Base-by-base conservation (phyloP, 2,888 invertebrate species). In the Dryomyza anilis region DNA sequence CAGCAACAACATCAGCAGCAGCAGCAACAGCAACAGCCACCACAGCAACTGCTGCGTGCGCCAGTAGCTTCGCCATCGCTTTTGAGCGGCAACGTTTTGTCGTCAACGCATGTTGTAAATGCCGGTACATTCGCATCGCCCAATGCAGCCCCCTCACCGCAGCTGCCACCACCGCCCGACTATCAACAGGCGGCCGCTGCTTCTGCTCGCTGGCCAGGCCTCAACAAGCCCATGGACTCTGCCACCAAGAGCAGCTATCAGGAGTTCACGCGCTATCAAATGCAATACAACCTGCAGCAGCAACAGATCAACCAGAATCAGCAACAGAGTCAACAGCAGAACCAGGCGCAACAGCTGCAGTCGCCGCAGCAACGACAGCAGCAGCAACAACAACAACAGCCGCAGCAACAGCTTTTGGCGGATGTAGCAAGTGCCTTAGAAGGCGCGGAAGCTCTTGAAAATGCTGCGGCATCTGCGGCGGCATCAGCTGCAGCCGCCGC, bases 221-320 rank as follows among this genome's bases (percentile, higher is more conserved):
- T 79, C 14, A 79, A 73, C 78, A 87, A 67, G 82, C 87, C 74
- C 77, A 88, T 88, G 88, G 88, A 88, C 68, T 87, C 87, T 73
- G 87, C 85, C 72, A 88, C 88, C 30, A 86, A 88, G 76, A 86
- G 86, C 39, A 87, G 88, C 80, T 87, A 86, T 74, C 88, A 87
- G 84, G 88, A 88, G 79, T 88, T 88, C 80, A 87, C 87, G 70
- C 84, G 87, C 70, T 87, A 88, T 76, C 88, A 88, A 74, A 87
- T 87, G 84, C 88, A 88, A 78, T 88, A 88, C 77, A 87, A 87
- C 75, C 85, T 87, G 33, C 83, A 86, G 59, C 88, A 88, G 73
- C 85, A 81, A 59, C 79, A 79, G 67, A 74, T 75, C 5, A 71
- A 66, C 25, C 62, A 57, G 14, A 65, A 27, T 55, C 70, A 61